Conservation (phyloP, 2,113 vertebrate species). For the Ochotona princeps region DNA sequence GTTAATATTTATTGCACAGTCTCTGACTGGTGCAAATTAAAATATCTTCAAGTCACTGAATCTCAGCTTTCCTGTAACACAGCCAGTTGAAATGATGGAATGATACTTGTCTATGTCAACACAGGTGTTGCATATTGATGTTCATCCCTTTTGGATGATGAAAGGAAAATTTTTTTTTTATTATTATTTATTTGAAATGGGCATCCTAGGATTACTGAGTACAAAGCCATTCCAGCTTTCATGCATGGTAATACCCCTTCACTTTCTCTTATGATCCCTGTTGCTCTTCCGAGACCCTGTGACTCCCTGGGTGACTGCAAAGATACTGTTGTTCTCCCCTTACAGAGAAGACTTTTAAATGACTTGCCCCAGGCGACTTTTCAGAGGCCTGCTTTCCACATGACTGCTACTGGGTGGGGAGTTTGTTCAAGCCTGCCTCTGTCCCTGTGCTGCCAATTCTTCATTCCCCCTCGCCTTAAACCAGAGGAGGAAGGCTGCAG, state of each 20-base stretch:
- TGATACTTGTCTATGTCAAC: background rate
- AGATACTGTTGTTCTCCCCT: background rate
- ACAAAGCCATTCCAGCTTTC: background rate
- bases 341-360: background rate
- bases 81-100: background rate
- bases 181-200: conserved; percentile 31
- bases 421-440: background rate
- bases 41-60: background rate
- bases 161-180: too few species aligned
- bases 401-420: background rate
- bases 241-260: background rate
- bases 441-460: background rate
- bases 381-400: background rate
- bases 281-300: conserved; percentile 7
- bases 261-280: background rate
- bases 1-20: background rate
- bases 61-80: background rate
- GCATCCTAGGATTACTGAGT: background rate
- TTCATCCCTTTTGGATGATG: background rate
- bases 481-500: background rate
- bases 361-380: background rate
- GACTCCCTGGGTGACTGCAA: background rate
- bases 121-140: too few species aligned
- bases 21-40: background rate
- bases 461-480: background rate